Evolutionary conservation across 2,888 invertebrate genomes (phyloP), one percentile per base, ranked within the genome.

Genomic region (Nymphalis c-album): DNA sequence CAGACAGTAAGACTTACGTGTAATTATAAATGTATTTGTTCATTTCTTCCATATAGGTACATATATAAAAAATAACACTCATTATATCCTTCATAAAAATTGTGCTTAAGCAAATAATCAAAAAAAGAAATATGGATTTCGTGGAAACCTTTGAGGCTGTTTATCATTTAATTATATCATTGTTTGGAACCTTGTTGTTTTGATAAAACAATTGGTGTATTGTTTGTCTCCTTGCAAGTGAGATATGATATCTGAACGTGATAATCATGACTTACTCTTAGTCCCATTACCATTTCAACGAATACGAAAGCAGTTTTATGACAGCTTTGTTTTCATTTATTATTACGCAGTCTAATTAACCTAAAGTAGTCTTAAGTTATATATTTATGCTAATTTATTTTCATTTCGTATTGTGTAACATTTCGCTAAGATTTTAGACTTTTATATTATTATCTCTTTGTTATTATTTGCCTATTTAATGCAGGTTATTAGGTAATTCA

Each of bases 101-200:
- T 20, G 46, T 20, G 35, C 26, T 59, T n/a, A 6, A 31, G n/a
- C n/a, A n/a, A n/a, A n/a, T 6, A 6, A 31, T 5, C 50, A 26
- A 59, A 48, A 59, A 60, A 60, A 45, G 16, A 6, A 6, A 31
- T 31, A 31, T 31, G 63, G 55, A 70, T 66, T 67, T 69, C 64
- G 46, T 60, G 71, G 61, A 66, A 65, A 67, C 51, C 53, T 64
- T 73, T 68, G 61, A 69, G 50, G 58, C 59, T 65, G 68, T 69
- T 66, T 73, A 73, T 73, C 72, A 67, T 72, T 70, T 72, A 70
- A 72, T 73, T 73, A 73, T 65, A 72, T 69, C 70, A 64, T 61
- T 17, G 60, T 48, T 66, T 55, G 47, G 47, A 50, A 45, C 13
- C 45, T 47, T 45, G 50, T 67, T 69, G 53, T 60, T 63, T 45